Evolutionary conservation across 2,797 vertebrate species (phyloP), one percentile per base, ranked within the genome.

Genomic region (Echiichthys vipera): DNA sequence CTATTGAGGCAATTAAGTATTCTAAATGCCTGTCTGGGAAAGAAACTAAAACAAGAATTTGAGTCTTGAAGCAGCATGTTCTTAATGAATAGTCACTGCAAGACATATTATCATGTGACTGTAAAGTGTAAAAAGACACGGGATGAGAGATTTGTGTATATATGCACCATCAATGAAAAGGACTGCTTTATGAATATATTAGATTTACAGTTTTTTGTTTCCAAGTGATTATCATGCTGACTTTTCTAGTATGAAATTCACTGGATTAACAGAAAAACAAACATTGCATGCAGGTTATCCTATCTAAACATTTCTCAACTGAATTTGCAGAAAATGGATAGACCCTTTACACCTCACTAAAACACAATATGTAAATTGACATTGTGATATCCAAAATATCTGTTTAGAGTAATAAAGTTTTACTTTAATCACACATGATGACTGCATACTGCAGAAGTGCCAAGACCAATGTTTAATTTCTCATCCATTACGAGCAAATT

Each of bases 11-110:
- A 29, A 62, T 66, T 74, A 29, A 50, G 46, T 63, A 29, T 61
- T 27, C 20, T 30, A 57, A 84, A 72, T 57, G 57, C n/a, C 14
- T 77, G 17, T 66, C 55, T 66, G 42, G 58, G 7, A 69, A 64
- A 70, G 53, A 76, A 70, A 51, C 13, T 50, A 7, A 66, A 45
- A 43, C 27, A 46, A 22, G 13, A 40, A 20, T 49, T 39, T 40
- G 29, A 54, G 30, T 40, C 53, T 46, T 24, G 34, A 42, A 78
- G 36, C 73, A 76, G 53, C 63, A 20, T 12, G 70, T 47, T 13
- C 2, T 45, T 34, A 66, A 66, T 62, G 53, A 77, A 64, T 55
- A 66, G 25, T 51, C 70, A 43, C 42, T 49, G 36, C 18, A 51
- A 47, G 56, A 67, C 62, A n/a, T 17, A 5, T 6, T 22, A 46